Conservation (phyloP, 2,113 vertebrate species). For the Erythrocercus mccallii region DNA sequence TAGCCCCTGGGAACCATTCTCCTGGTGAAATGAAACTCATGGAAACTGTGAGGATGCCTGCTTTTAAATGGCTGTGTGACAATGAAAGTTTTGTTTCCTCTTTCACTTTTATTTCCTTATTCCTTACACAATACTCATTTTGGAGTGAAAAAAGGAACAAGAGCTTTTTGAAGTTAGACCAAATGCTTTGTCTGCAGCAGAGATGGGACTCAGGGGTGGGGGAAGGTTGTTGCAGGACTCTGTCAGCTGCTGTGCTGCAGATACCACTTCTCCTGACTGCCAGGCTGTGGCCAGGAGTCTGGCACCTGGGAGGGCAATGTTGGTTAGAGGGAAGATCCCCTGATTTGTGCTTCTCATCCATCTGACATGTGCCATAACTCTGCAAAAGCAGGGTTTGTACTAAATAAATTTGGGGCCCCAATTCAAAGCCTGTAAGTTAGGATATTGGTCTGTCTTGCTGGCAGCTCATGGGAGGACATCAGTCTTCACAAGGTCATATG, state of each 20-base stretch:
- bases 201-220: neutral
- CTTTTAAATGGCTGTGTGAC: neutral
- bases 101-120: conserved; percentile 49
- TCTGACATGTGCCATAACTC: neutral
- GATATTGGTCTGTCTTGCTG: neutral
- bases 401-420: neutral
- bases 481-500: neutral
- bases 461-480: neutral
- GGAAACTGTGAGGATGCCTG: neutral
- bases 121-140: neutral
- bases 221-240: neutral
- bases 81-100: neutral
- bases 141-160: neutral
- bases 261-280: fast-evolving
- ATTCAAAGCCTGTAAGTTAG: neutral
- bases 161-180: neutral
- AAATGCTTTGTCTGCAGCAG: neutral
- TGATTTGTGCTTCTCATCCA: neutral
- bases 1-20: neutral
- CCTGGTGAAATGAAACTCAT: neutral
- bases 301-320: neutral
- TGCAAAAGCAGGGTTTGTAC: neutral
- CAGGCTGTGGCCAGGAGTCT: neutral
- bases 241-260: neutral
- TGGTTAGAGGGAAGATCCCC: neutral